These are phyloP conservation scores for Acleris emargana DNA, from an alignment of 2,888 invertebrate species.

Conservation along the genomic window DNA sequence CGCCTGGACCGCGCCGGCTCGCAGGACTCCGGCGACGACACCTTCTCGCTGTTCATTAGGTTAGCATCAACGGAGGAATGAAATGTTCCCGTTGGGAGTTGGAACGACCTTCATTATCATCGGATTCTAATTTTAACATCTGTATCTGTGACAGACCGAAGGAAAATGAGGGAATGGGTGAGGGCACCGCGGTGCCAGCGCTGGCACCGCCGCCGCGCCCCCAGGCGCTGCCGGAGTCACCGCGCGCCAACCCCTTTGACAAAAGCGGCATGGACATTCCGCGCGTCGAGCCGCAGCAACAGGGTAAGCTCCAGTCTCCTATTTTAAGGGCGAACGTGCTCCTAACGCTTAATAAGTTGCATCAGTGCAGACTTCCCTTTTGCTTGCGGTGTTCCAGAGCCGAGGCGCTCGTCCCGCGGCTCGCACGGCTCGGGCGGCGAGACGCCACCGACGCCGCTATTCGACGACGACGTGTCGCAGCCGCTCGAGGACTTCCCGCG, in stretches of 20 bases:
- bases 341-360: not conserved
- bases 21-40: conserved; percentile 90
- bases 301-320: not conserved
- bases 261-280: conserved; percentile 77
- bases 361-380: too few relatives aligned
- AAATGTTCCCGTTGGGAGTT: not conserved
- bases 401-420: too few relatives aligned
- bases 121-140: too few relatives aligned
- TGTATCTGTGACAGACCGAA: conserved; percentile 75
- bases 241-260: conserved; percentile 91
- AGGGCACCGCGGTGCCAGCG: conserved; percentile 83
- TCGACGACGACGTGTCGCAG: conserved; percentile 96
- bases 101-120: too few relatives aligned
- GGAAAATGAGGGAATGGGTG: conserved; percentile 59
- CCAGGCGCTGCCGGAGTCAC: conserved; percentile 77
- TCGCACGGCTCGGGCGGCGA: conserved; percentile 76
- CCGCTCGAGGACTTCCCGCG: conserved; percentile 96
- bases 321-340: not conserved
- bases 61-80: conserved; percentile 45
- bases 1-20: conserved; percentile 85
- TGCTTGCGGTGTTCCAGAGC: too few relatives aligned
- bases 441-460: conserved; percentile 95
- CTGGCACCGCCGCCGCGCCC: conserved; percentile 89
- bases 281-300: conserved; percentile 28
- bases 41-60: conserved; percentile 93